Evolutionary conservation across 2,888 invertebrate genomes (phyloP), one percentile per base, ranked within the genome.

Genomic region (Rhimphoctona megacephalus): DNA sequence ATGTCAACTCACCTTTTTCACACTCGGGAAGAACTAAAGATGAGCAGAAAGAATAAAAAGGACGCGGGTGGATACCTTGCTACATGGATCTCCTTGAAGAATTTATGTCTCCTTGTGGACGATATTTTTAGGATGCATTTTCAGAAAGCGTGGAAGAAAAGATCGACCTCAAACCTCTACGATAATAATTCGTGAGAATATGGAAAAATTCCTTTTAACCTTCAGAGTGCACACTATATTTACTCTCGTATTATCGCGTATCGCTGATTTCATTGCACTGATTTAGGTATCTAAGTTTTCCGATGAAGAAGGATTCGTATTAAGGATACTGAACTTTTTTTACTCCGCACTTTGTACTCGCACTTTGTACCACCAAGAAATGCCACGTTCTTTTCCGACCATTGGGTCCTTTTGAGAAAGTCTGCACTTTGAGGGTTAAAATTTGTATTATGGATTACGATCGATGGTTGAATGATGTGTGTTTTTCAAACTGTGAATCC

Each of bases 1-100:
- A 70, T 64, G 74, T 82, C 79, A 79, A 69, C 64, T 79, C 43
- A 33, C 77, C 73, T 83, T 86, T 86, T 77, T 83, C 73, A 77
- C 61, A 77, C 57, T 78, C 49, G 57, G 64, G 14, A 54, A 19
- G 80, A 64, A 66, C 61, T 25, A 11, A 14, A 72, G 25, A 76
- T 46, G 54, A 52, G 39, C 30, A 64, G 49, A n/a, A 25, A 57
- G n/a, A 54, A 33, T 43, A 46, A 33, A 80, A 43, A 46, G 22
- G 39, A 33, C 73, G 72, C 52, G 79, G 74, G 52, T 79, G 79
- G 69, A 49, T 46, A 11, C 22, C 25, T 39, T 72, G 36, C 17
- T 19, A 52, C 19, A 72, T 43, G 3, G 74, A 49, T 6, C 43
- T 57, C 22, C 9, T 17, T 6, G 43, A 25, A n/a, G 11, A 0